A percentile compares a stretch with the other conserved stretches of the same genome.
Evolutionary conservation across 2,888 invertebrate genomes (phyloP).

Genomic region (Cinara cedri): DNA sequence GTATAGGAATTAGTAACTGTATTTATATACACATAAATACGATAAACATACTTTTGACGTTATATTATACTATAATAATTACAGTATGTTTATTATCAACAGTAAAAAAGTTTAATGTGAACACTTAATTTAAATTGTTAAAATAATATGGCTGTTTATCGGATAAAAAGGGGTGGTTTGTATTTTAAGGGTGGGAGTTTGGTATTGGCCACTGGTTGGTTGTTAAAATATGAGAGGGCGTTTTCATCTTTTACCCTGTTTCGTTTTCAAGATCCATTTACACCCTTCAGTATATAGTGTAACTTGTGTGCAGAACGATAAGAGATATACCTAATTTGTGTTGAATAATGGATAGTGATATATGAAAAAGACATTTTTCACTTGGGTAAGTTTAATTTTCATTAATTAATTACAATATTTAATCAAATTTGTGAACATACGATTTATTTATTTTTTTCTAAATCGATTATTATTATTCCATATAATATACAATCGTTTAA

Average conservation of each 20-base stretch:
- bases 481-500: no score
- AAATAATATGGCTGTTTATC: constrained; percentile 24
- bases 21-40: no score
- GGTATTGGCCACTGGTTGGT: constrained; percentile 33
- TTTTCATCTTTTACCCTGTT: constrained; percentile 26
- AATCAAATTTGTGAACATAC: no score
- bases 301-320: background rate
- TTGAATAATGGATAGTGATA: background rate
- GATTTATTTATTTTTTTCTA: background rate
- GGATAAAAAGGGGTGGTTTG: constrained; percentile 27
- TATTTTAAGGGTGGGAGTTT: constrained; percentile 16
- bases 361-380: background rate
- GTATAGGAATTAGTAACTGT: no score
- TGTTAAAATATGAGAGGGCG: constrained; percentile 33
- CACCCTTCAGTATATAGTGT: background rate
- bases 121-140: background rate
- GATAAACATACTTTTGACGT: no score
- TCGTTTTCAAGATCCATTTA: constrained; percentile 6
- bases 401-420: background rate
- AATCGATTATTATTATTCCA: no score
- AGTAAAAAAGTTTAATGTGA: background rate
- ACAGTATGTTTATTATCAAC: background rate
- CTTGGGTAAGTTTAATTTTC: constrained; percentile 21
- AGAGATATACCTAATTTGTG: background rate
- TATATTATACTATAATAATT: no score